These are phyloP conservation scores for Anomalospiza imberbis DNA, from an alignment of 2,797 vertebrate species.

Conservation along the genomic window DNA sequence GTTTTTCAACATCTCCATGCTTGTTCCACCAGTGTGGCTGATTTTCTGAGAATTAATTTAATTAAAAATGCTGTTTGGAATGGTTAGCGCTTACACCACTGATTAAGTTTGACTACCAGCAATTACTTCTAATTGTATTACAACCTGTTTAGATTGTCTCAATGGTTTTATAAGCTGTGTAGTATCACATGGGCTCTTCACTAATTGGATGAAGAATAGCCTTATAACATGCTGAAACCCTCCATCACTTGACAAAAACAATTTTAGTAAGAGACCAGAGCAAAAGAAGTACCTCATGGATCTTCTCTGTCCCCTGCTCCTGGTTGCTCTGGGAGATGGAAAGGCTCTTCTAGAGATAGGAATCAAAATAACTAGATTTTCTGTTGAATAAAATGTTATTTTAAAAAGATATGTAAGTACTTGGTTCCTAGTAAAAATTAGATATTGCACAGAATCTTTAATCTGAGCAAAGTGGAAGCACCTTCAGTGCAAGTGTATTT, in stretches of 20 bases:
- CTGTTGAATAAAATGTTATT: not conserved
- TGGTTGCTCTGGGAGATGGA: not conserved
- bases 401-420: not conserved
- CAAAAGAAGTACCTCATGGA: not conserved
- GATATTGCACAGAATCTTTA: not conserved
- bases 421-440: not conserved
- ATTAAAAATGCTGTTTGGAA: not conserved
- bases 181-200: not conserved
- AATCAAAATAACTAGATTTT: not conserved
- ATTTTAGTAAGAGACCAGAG: not conserved
- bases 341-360: not conserved
- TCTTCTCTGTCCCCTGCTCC: not conserved
- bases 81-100: not conserved
- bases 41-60: not conserved
- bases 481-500: not conserved
- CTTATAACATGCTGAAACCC: not conserved
- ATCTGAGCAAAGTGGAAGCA: not conserved
- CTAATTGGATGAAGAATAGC: not conserved
- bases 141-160: slow-evolving; percentile 39
- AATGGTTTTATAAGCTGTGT: slow-evolving; percentile 35
- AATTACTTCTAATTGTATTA: slow-evolving; percentile 66
- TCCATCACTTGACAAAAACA: not conserved
- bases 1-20: not conserved
- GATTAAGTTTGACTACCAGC: slow-evolving; percentile 48
- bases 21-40: not conserved